Percentiles rank a stretch among this genome's conserved stretches.
Evolutionary conservation across 1,140 invertebrate genomes (phyloP).

Genomic region (Helicoverpa zea): DNA sequence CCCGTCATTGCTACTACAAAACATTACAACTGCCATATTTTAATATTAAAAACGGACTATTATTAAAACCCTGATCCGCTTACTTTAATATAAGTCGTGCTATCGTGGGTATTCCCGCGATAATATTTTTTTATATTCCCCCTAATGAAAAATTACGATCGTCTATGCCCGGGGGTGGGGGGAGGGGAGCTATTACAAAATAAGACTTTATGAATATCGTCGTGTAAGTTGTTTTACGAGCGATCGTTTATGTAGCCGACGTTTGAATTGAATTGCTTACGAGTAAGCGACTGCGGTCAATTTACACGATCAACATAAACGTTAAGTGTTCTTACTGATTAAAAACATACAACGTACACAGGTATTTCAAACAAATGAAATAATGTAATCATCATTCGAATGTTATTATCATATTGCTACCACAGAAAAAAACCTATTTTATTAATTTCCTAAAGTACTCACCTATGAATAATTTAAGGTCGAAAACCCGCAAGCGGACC

Average conservation of each 20-base stretch:
- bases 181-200: constrained; percentile 12
- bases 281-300: not conserved
- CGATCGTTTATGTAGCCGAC: not conserved
- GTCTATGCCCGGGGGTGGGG: not conserved
- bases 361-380: no score
- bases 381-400: no score
- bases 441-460: no score
- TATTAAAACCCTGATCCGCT: constrained; percentile 36
- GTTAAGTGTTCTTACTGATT: not conserved
- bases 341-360: not conserved
- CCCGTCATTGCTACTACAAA: constrained; percentile 20
- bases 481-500: not conserved
- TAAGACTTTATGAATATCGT: constrained; percentile 44
- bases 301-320: not conserved
- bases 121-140: constrained; percentile 40
- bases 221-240: constrained; percentile 26
- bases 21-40: constrained; percentile 31
- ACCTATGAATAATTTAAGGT: not conserved
- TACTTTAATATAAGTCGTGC: constrained; percentile 39
- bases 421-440: no score
- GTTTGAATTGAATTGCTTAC: constrained; percentile 14
- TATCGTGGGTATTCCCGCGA: constrained; percentile 23
- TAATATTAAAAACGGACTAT: constrained; percentile 36
- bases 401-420: no score
- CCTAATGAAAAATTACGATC: constrained; percentile 45